These are phyloP conservation scores for Pseudomugil gertrudae DNA, from an alignment of 2,797 vertebrate genomes.

Conservation along the genomic window DNA sequence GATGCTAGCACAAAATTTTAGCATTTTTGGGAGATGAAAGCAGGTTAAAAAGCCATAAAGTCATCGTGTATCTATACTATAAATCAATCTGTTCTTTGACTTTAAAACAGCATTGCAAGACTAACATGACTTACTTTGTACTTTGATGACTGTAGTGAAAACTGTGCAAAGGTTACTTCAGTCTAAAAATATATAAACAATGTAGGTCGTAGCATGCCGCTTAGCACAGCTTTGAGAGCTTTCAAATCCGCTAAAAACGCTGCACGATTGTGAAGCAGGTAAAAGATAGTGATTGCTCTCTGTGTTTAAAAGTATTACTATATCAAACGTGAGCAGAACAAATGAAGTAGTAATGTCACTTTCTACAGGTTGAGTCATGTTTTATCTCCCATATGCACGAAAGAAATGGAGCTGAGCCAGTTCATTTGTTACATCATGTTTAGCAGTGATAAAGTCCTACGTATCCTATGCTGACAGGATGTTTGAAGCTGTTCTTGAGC, in stretches of 20 bases:
- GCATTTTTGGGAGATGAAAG: no score
- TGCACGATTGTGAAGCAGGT: no score
- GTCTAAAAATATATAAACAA: no score
- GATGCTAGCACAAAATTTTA: no score
- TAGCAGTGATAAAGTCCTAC: conserved; percentile 25
- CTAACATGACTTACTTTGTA: neutral
- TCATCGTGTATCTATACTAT: neutral
- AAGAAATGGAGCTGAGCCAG: conserved; percentile 15
- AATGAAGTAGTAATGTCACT: conserved; percentile 1
- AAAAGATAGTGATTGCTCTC: neutral
- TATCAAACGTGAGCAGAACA: conserved; percentile 2
- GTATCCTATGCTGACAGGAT: conserved; percentile 15
- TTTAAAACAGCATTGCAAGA: neutral
- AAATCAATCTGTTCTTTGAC: neutral
- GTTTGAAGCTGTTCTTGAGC: conserved; percentile 18
- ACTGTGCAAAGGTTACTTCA: no score
- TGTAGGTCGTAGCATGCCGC: no score
- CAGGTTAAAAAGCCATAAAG: neutral
- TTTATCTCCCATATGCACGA: conserved; percentile 26
- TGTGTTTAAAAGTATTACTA: neutral
- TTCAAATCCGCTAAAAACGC: no score
- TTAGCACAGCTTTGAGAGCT: no score
- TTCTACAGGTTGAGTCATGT: conserved; percentile 14
- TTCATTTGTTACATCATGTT: conserved; percentile 19
- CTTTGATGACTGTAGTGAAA: neutral